A percentile compares a stretch with the other conserved stretches of the same genome.
phyloP scores from a whole-genome alignment of 2,888 invertebrate genomes.

The Aethes cnicana region DNA sequence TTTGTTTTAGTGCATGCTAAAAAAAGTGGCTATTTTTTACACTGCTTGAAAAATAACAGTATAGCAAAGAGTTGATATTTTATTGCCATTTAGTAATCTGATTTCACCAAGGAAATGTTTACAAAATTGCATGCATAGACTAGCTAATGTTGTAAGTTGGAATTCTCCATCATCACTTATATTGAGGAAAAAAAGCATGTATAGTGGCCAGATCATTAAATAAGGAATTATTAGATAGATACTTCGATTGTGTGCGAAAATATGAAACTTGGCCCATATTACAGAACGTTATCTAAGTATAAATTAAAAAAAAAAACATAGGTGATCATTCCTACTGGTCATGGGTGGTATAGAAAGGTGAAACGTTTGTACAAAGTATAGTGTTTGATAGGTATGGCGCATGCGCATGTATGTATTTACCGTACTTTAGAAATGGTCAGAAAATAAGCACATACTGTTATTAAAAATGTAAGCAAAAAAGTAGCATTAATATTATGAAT shows the following conservation, averaged over 20 bases:
- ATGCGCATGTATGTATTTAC: constrained; percentile 13
- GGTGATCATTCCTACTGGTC: no score
- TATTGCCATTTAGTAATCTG: no score
- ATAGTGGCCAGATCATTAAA: no score
- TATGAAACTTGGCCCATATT: no score
- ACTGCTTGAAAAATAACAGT: background rate
- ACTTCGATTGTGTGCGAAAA: no score
- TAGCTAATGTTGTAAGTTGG: background rate
- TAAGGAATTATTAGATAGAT: no score
- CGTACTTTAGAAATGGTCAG: constrained; percentile 15
- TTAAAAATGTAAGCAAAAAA: no score
- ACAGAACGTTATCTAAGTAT: no score
- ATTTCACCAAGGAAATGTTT: constrained; percentile 9
- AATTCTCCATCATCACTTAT: background rate
- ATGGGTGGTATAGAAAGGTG: background rate
- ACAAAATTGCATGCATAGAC: constrained; percentile 5
- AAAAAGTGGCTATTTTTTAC: no score
- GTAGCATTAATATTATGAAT: no score
- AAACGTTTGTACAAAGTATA: constrained; percentile 27
- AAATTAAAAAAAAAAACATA: no score
- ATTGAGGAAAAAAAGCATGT: constrained; percentile 8
- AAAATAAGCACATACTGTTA: constrained; percentile 5
- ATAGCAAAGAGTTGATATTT: no score
- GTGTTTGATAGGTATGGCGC: constrained; percentile 9
- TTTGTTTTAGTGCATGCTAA: background rate